Percentiles rank a stretch among this genome's conserved stretches.
phyloP scores from a whole-genome alignment of 2,113 vertebrate species.

The Dicerorhinus sumatrensis region DNA sequence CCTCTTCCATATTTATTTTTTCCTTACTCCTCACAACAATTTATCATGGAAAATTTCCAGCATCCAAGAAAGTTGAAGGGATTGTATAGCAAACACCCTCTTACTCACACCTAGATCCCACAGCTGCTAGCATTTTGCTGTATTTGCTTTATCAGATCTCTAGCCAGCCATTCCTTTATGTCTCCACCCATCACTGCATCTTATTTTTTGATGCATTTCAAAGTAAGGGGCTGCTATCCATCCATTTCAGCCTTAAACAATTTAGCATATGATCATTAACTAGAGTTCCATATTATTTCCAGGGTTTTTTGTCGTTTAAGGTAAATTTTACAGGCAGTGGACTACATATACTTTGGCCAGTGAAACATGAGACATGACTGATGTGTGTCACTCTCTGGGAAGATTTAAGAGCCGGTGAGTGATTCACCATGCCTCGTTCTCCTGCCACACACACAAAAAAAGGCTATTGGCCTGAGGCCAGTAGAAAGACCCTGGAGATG shows the following conservation, averaged over 20 bases:
- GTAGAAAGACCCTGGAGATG: neutral
- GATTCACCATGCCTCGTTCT: neutral
- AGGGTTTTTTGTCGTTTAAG: neutral
- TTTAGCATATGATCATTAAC: neutral
- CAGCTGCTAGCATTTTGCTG: neutral
- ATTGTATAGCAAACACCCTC: neutral
- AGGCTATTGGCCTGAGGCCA: neutral
- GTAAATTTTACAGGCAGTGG: neutral
- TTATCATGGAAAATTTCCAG: neutral
- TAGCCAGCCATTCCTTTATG: neutral
- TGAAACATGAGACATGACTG: neutral
- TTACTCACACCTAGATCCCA: neutral
- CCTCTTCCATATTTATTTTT: neutral
- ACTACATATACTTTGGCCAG: neutral
- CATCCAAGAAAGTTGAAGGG: neutral
- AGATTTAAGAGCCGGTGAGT: neutral
- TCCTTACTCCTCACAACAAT: neutral
- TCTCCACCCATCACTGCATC: neutral
- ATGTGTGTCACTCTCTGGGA: too few relatives aligned
- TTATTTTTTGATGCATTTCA: neutral
- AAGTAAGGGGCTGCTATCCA: neutral
- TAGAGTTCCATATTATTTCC: neutral
- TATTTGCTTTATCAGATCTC: neutral
- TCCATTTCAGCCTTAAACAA: neutral
- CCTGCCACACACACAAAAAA: neutral